Conservation (phyloP, 2,113 vertebrate genomes). For the Aspiorhynchus laticeps region DNA sequence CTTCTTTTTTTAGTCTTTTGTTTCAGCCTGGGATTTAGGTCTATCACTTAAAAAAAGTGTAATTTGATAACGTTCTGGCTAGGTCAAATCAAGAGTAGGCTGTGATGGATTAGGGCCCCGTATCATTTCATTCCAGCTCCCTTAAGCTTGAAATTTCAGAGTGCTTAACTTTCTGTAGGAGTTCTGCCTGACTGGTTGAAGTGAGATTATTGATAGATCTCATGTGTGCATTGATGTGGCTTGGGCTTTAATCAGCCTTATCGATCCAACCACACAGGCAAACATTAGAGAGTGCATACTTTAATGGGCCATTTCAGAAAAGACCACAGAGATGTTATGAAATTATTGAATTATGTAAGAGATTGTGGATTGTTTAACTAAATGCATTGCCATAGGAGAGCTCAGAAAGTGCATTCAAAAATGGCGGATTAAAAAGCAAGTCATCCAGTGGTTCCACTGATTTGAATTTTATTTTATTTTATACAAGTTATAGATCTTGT, state of each 20-base stretch:
- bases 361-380: neutral
- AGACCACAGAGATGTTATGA: slow-evolving; percentile 17
- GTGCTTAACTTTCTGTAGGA: neutral
- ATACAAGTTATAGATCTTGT: too few species aligned
- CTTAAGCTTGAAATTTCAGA: slow-evolving; percentile 34
- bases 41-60: neutral
- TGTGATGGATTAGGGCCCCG: slow-evolving; percentile 39
- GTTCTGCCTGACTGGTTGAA: slow-evolving; percentile 23
- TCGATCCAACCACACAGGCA: slow-evolving; percentile 35
- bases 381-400: neutral
- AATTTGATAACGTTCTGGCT: slow-evolving; percentile 4
- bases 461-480: neutral
- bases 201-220: slow-evolving; percentile 35
- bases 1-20: neutral
- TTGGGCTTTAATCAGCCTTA: slow-evolving; percentile 38
- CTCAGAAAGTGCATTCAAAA: neutral
- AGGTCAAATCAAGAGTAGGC: slow-evolving; percentile 17
- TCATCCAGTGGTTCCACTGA: neutral
- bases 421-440: neutral
- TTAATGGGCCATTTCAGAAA: slow-evolving; percentile 25
- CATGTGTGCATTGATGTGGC: slow-evolving; percentile 22
- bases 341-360: slow-evolving; percentile 42
- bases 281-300: slow-evolving; percentile 8
- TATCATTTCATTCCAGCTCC: slow-evolving; percentile 24
- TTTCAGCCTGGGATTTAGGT: neutral